Conservation (phyloP, 1,140 invertebrate species). For the Stenopsyche tienmushanensis region DNA sequence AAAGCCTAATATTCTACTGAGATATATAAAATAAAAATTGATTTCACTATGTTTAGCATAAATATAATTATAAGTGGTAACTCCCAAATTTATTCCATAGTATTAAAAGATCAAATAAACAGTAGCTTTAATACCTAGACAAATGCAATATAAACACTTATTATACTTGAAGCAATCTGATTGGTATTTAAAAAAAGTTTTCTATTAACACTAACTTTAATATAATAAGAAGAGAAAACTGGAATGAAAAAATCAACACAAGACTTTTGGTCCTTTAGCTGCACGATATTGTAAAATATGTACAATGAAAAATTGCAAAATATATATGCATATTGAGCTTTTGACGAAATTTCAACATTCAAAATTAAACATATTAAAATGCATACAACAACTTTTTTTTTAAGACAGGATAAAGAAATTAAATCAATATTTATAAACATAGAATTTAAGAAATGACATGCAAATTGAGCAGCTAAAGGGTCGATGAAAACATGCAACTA, state of each 20-base stretch:
- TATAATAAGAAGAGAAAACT: conserved; percentile 1
- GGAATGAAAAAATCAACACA: too few species aligned
- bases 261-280: too few species aligned
- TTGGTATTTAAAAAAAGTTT: conserved; percentile 41
- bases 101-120: conserved; percentile 24
- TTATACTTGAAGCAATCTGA: too few species aligned
- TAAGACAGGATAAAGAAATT: too few species aligned
- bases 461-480: conserved; percentile 1
- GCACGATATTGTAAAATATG: too few species aligned
- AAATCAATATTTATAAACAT: neutral
- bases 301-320: too few species aligned
- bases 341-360: too few species aligned
- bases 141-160: conserved; percentile 16
- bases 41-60: too few species aligned
- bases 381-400: too few species aligned
- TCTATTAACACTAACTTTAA: neutral
- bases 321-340: too few species aligned
- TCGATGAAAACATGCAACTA: conserved; percentile 54
- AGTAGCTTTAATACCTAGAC: conserved; percentile 19
- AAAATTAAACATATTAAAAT: too few species aligned
- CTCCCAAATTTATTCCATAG: conserved; percentile 12
- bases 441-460: too few species aligned
- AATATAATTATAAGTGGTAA: conserved; percentile 4
- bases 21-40: neutral
- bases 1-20: neutral